A percentile compares a stretch with the other conserved stretches of the same genome.
phyloP scores from a whole-genome alignment of 2,888 invertebrate species.

The Boloria selene region DNA sequence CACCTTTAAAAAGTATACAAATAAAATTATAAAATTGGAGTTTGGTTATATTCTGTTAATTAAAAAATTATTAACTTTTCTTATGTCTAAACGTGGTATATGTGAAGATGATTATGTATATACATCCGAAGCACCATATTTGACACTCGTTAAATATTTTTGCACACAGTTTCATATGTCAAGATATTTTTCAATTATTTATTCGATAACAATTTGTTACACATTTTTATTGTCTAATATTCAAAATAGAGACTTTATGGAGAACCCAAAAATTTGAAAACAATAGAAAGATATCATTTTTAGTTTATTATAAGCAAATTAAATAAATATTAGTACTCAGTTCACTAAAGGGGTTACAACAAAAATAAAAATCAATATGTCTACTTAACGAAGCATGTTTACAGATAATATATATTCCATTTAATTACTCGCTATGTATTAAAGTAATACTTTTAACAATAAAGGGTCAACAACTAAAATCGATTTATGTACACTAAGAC shows the following conservation, averaged over 20 bases:
- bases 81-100: conserved; percentile 61
- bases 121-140: conserved; percentile 72
- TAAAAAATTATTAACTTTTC: conserved; percentile 47
- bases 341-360: conserved; percentile 64
- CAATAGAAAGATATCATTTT: conserved; percentile 49
- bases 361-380: conserved; percentile 53
- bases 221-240: conserved; percentile 22
- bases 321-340: conserved; percentile 60
- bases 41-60: conserved; percentile 33
- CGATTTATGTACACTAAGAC: conserved; percentile 72
- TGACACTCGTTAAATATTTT: conserved; percentile 68
- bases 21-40: conserved; percentile 33
- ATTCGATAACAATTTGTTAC: conserved; percentile 17
- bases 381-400: conserved; percentile 59
- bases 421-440: conserved; percentile 54
- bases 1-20: conserved; percentile 33
- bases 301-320: conserved; percentile 57
- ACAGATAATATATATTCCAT: conserved; percentile 59
- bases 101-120: conserved; percentile 62
- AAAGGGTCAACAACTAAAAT: conserved; percentile 69
- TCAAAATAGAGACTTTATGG: conserved; percentile 6
- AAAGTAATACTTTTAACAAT: conserved; percentile 63
- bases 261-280: conserved; percentile 21
- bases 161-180: conserved; percentile 33
- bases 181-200: conserved; percentile 27